A percentile compares a stretch with the other conserved stretches of the same genome.
phyloP scores from a whole-genome alignment of 2,113 vertebrate species.

The Atlantisia rogersi region DNA sequence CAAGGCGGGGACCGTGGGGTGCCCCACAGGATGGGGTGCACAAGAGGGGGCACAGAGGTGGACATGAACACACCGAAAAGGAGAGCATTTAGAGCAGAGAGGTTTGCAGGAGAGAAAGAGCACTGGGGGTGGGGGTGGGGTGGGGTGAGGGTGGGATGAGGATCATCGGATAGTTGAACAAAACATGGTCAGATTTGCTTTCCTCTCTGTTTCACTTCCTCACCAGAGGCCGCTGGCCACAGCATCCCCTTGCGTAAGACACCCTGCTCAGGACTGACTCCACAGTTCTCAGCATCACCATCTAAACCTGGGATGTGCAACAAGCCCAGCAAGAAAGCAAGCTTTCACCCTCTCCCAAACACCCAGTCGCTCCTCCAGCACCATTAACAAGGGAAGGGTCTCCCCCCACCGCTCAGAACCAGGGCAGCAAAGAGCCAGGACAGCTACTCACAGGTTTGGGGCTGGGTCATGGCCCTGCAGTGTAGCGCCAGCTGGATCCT shows the following conservation, averaged over 20 bases:
- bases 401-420: background rate
- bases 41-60: background rate
- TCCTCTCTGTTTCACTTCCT: conserved; percentile 40
- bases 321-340: background rate
- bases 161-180: background rate
- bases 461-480: background rate
- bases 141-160: background rate
- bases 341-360: background rate
- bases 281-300: background rate
- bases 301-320: background rate
- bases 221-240: rapidly evolving
- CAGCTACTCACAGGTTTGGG: conserved; percentile 26
- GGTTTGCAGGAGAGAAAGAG: background rate
- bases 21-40: too few relatives aligned
- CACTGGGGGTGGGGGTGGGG: rapidly evolving
- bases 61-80: background rate
- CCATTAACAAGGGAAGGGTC: background rate
- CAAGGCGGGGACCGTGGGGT: rapidly evolving
- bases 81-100: background rate
- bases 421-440: background rate
- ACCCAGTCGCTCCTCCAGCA: rapidly evolving
- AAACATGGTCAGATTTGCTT: background rate
- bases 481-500: background rate
- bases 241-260: background rate
- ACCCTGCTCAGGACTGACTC: background rate